phyloP scores from a whole-genome alignment of 2,888 invertebrate species.

The Tanytarsus gracilentus region DNA sequence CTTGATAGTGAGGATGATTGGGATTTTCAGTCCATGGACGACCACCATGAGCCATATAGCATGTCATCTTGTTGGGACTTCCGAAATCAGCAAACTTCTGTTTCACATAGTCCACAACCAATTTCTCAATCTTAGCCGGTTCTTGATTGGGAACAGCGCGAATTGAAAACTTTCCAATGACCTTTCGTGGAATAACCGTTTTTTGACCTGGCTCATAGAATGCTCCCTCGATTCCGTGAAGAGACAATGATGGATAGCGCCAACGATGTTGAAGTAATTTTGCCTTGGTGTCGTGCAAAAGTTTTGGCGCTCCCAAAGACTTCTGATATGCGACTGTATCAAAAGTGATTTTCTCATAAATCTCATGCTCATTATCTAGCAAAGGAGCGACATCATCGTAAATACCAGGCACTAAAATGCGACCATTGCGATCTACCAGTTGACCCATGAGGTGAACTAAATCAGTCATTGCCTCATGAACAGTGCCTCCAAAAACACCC shows the following conservation, averaged over 20 bases:
- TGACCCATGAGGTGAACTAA: slow-evolving; percentile 75
- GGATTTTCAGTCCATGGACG: slow-evolving; percentile 91
- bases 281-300: slow-evolving; percentile 70
- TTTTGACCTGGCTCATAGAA: slow-evolving; percentile 89
- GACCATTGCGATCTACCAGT: slow-evolving; percentile 77
- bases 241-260: slow-evolving; percentile 85
- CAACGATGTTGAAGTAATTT: slow-evolving; percentile 88
- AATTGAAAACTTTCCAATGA: slow-evolving; percentile 94
- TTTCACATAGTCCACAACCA: slow-evolving; percentile 68
- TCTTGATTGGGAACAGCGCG: slow-evolving; percentile 92
- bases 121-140: slow-evolving; percentile 70
- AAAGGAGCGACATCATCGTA: slow-evolving; percentile 72
- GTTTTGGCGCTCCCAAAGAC: slow-evolving; percentile 62
- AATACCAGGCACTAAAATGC: slow-evolving; percentile 73
- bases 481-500: slow-evolving; percentile 90
- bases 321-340: slow-evolving; percentile 65
- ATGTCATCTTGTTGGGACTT: slow-evolving; percentile 76
- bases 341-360: slow-evolving; percentile 80
- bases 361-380: slow-evolving; percentile 56
- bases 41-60: slow-evolving; percentile 60
- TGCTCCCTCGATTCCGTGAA: slow-evolving; percentile 94
- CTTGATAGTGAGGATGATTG: slow-evolving; percentile 83
- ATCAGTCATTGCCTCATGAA: slow-evolving; percentile 87
- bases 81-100: slow-evolving; percentile 68
- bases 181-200: slow-evolving; percentile 89